Percentiles rank a stretch among this genome's conserved stretches.
Conservation (phyloP, 2,113 vertebrate species). For the Colistium nudipinnis region DNA sequence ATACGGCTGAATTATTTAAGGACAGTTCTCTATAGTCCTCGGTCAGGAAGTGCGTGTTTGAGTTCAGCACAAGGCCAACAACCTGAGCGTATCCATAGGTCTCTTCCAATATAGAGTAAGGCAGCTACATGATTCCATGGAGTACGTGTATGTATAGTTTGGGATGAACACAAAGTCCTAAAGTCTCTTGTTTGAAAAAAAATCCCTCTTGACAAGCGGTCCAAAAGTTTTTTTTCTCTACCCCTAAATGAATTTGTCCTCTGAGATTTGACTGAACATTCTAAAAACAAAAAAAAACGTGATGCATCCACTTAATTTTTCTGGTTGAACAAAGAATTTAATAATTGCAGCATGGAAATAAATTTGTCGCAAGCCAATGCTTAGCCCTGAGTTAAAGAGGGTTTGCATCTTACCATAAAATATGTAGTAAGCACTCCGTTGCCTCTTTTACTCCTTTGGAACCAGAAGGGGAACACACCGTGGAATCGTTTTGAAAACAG, state of each 20-base stretch:
- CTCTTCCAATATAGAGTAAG: neutral
- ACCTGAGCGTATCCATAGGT: neutral
- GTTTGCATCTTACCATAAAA: slow-evolving; percentile 14
- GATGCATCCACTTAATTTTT: neutral
- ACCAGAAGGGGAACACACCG: neutral
- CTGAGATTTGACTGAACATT: neutral
- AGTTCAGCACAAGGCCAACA: neutral
- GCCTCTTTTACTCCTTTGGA: slow-evolving; percentile 8
- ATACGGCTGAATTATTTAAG: too few relatives aligned
- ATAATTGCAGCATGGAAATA: slow-evolving; percentile 8
- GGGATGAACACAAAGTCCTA: neutral
- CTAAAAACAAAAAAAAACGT: too few relatives aligned
- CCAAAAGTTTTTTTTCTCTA: too few relatives aligned
- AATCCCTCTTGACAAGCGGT: too few relatives aligned
- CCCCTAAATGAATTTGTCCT: neutral
- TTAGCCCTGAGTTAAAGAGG: neutral
- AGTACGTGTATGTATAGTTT: neutral
- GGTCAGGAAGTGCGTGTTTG: neutral
- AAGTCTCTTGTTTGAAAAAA: too few relatives aligned
- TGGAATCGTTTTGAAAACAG: slow-evolving; percentile 13
- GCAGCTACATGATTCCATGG: neutral
- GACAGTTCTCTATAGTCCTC: too few relatives aligned
- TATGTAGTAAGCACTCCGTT: slow-evolving; percentile 9
- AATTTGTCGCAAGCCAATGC: neutral
- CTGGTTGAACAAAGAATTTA: neutral